Evolutionary conservation across 92 coral and sea anemone species (phyloP).

Genomic region (Porites rus): DNA sequence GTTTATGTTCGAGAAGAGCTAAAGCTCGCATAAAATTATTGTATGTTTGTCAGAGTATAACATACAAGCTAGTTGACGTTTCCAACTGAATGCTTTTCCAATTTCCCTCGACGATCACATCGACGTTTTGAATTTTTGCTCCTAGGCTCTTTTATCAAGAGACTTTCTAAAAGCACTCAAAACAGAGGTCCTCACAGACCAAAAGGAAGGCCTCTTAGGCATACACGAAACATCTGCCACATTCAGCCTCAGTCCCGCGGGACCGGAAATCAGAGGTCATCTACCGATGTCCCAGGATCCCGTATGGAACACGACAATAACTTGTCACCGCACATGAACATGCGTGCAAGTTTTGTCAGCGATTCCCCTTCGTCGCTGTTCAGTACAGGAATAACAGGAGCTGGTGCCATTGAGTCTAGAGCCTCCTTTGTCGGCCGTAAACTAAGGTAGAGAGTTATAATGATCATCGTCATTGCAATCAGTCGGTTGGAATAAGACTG

Average conservation of each 20-base stretch:
- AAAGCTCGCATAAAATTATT: too few relatives aligned
- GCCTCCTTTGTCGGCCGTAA: conserved; percentile 48
- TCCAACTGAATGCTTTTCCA: not conserved
- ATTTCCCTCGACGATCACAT: too few relatives aligned
- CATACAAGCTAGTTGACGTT: too few relatives aligned
- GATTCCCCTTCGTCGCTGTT: conserved; percentile 78
- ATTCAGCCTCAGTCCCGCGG: conserved; percentile 61
- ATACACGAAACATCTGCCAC: conserved; percentile 66
- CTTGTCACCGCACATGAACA: conserved; percentile 75
- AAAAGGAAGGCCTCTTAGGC: conserved; percentile 91
- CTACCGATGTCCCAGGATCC: conserved; percentile 64
- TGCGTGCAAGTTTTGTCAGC: conserved; percentile 66
- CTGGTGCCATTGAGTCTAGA: conserved; percentile 62
- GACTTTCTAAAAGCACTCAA: conserved; percentile 84
- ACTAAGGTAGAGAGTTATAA: conserved; percentile 47
- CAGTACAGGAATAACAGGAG: conserved; percentile 49
- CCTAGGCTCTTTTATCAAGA: conserved; percentile 77
- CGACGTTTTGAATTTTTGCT: not conserved
- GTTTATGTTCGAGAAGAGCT: too few relatives aligned
- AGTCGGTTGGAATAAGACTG: too few relatives aligned
- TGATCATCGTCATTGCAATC: too few relatives aligned
- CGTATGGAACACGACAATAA: conserved; percentile 66
- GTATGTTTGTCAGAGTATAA: too few relatives aligned
- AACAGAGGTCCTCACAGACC: conserved; percentile 67
- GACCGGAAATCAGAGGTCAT: conserved; percentile 52